Base-by-base conservation (phyloP, 2,797 vertebrate species). In the Schizopygopsis pylzovi region DNA sequence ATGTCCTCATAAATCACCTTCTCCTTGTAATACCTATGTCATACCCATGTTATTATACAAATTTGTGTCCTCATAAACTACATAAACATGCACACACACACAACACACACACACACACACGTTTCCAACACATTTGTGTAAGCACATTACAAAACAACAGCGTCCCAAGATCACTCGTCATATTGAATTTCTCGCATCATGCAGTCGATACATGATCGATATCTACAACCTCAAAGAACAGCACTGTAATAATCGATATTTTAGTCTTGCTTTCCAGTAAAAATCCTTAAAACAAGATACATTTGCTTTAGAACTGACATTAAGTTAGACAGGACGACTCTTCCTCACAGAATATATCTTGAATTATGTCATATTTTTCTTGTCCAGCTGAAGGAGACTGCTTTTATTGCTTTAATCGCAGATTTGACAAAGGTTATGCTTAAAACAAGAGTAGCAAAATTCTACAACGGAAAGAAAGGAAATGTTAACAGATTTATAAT, bases 131-230 rank as follows among this genome's bases (percentile, higher is more conserved):
- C 16, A 70, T 79, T 47, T 80, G 52, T 59, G 12, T 71, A 70
- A 45, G 67, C 84, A 81, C 25, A 72, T 70, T 43, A 59, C 4
- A 37, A 25, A 61, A 71, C 4, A 41, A 52, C 20, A 71, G 54
- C 11, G 1, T 72, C 77, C 67, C 52, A 79, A 72, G 83, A 79
- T 61, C 41, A 56, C 80, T 79, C 18, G 8, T 72, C 84, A 61
- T 80, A 85, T 85, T 61, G 65, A 59, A 72, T 85, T 77, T 80
- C 79, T 67, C 25, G n/a, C 68, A 81, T 75, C 43, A 81, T 65
- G 49, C 72, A 70, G 49, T 79, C 81, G 65, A 83, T 83, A 61
- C 28, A 63, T 83, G 25, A 79, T 78, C 81, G 79, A 83, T 83
- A 83, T 79, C 49, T 72, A 72, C 63, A 49, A 33, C 52, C 22